Percentiles rank a stretch among this genome's conserved stretches.
These are phyloP conservation scores for Sitobion miscanthi DNA, from an alignment of 1,140 invertebrate species.

Conservation along the genomic window DNA sequence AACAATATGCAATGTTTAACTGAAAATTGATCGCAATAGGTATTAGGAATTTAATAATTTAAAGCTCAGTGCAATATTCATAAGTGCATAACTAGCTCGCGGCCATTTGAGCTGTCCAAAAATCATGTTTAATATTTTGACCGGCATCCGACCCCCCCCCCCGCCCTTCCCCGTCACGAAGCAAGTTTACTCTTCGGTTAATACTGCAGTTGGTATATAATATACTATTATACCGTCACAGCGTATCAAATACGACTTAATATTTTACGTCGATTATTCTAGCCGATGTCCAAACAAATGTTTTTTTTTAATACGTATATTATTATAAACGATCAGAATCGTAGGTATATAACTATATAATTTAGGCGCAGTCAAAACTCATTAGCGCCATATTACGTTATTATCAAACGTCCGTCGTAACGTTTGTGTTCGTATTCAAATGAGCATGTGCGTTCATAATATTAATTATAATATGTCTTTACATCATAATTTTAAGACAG, in stretches of 20 bases:
- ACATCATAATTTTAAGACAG: background rate
- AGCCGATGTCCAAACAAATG: slow-evolving; percentile 15
- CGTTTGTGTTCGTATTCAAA: background rate
- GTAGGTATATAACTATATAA: background rate
- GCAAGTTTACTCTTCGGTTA: background rate
- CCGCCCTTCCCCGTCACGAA: background rate
- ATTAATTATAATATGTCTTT: background rate
- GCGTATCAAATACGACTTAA: background rate
- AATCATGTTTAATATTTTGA: slow-evolving; percentile 23
- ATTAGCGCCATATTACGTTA: background rate
- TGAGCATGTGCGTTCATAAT: background rate
- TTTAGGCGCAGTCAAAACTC: background rate
- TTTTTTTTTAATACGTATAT: background rate
- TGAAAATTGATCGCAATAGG: no score
- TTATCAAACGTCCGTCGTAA: background rate
- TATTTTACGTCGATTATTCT: background rate
- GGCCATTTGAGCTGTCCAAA: slow-evolving; percentile 2
- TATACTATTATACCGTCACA: background rate
- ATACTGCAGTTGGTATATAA: background rate
- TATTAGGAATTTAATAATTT: no score
- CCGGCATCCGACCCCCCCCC: background rate
- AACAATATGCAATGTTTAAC: no score
- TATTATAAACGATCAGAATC: background rate
- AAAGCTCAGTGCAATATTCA: no score
- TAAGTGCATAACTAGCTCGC: background rate